These are phyloP conservation scores for Agrenia bidenticulata DNA, from an alignment of 2,888 invertebrate genomes.

Conservation along the genomic window DNA sequence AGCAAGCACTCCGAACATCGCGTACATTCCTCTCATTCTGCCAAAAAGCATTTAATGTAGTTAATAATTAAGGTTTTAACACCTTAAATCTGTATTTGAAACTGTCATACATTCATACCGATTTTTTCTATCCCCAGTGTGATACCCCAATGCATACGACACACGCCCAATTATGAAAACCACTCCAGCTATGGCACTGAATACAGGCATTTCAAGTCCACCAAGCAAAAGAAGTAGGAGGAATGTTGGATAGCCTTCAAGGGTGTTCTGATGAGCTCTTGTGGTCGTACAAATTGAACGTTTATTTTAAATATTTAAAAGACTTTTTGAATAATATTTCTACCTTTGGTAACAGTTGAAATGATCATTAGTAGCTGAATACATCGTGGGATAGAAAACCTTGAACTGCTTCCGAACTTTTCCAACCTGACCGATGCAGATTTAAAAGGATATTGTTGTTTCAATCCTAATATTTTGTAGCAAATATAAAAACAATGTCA, in stretches of 20 bases:
- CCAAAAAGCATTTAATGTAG: background rate
- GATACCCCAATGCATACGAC: conserved; percentile 57
- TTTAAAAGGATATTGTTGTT: too few relatives aligned
- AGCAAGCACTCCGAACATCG: conserved; percentile 54
- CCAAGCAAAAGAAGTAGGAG: conserved; percentile 57
- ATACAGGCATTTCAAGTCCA: conserved; percentile 58
- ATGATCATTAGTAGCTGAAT: conserved; percentile 56
- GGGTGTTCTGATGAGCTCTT: conserved; percentile 51
- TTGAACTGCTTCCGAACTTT: conserved; percentile 55
- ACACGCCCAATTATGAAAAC: conserved; percentile 58
- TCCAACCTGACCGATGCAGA: conserved; percentile 51
- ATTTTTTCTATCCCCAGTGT: conserved; percentile 50
- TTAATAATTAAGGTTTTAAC: background rate
- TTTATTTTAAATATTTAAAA: background rate
- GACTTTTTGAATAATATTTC: conserved; percentile 13
- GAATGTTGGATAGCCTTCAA: conserved; percentile 56
- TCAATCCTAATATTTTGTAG: too few relatives aligned
- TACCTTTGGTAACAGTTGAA: conserved; percentile 59
- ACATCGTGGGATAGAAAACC: conserved; percentile 58
- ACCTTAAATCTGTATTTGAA: background rate
- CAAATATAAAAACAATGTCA: background rate
- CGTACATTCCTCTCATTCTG: conserved; percentile 54
- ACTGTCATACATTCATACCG: too few relatives aligned
- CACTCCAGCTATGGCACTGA: conserved; percentile 57
- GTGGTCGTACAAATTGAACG: background rate